Evolutionary conservation across 2,888 invertebrate genomes (phyloP).

Genomic region (Lasioglossum pauxillum): DNA sequence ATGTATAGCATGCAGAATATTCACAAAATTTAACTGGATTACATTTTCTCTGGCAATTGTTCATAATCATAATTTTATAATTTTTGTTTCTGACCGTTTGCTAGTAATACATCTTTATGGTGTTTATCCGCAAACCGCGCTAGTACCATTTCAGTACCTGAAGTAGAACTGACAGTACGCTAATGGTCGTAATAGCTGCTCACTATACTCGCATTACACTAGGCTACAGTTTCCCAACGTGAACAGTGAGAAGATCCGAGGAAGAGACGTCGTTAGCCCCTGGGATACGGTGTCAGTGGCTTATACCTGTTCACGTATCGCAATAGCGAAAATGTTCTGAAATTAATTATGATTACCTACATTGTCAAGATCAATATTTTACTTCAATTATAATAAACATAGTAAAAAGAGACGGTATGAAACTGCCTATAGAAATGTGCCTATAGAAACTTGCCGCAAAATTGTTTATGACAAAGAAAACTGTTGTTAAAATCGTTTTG

Average conservation of each 20-base stretch:
- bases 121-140: neutral
- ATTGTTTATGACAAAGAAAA: no score
- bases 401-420: no score
- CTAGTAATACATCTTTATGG: neutral
- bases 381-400: no score
- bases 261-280: neutral
- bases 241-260: neutral
- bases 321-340: neutral
- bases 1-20: neutral
- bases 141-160: neutral
- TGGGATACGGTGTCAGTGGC: neutral
- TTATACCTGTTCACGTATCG: neutral
- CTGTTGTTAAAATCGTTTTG: no score
- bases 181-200: neutral
- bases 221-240: neutral
- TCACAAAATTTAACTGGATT: neutral
- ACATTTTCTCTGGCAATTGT: no score
- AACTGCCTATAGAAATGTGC: no score
- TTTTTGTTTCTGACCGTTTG: neutral
- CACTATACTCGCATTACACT: neutral
- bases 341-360: neutral
- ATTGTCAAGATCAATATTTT: neutral
- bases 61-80: no score
- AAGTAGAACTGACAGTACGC: neutral
- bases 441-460: no score